These are phyloP conservation scores for Cheilosia scutellata DNA, from an alignment of 2,888 invertebrate species.

Conservation along the genomic window DNA sequence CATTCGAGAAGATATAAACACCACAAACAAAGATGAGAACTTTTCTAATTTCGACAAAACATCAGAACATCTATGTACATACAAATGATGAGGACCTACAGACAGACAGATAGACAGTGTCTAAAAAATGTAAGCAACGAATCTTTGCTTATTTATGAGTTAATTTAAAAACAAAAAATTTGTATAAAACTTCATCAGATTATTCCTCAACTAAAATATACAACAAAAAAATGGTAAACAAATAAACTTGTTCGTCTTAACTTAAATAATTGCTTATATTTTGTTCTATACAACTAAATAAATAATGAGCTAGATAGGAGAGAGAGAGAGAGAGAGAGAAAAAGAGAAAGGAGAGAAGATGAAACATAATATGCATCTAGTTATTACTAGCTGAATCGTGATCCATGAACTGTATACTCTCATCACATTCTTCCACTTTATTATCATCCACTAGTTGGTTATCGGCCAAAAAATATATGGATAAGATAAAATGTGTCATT, in stretches of 20 bases:
- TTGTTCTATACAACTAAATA: slow-evolving; percentile 33
- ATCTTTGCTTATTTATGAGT: too few relatives aligned
- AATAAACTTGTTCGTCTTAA: neutral
- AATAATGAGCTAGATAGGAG: slow-evolving; percentile 20
- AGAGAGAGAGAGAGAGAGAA: slow-evolving; percentile 23
- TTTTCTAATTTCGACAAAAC: too few relatives aligned
- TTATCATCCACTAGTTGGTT: slow-evolving; percentile 64
- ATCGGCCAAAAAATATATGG: slow-evolving; percentile 34
- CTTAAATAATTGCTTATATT: slow-evolving; percentile 1
- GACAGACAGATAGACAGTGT: too few relatives aligned
- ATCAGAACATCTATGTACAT: too few relatives aligned
- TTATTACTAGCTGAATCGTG: slow-evolving; percentile 74
- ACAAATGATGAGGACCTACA: too few relatives aligned
- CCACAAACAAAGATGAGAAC: too few relatives aligned
- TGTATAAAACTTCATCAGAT: too few relatives aligned
- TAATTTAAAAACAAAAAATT: neutral
- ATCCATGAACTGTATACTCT: slow-evolving; percentile 74
- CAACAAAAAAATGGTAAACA: neutral
- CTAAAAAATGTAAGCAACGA: too few relatives aligned
- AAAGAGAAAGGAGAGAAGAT: slow-evolving; percentile 22
- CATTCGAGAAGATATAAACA: too few relatives aligned
- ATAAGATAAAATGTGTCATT: slow-evolving; percentile 57
- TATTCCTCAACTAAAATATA: neutral
- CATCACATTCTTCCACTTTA: slow-evolving; percentile 73
- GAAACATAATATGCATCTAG: slow-evolving; percentile 39